Percentiles rank a stretch among this genome's conserved stretches.
phyloP scores from a whole-genome alignment of 2,797 vertebrate genomes.

The Danio tinwini region DNA sequence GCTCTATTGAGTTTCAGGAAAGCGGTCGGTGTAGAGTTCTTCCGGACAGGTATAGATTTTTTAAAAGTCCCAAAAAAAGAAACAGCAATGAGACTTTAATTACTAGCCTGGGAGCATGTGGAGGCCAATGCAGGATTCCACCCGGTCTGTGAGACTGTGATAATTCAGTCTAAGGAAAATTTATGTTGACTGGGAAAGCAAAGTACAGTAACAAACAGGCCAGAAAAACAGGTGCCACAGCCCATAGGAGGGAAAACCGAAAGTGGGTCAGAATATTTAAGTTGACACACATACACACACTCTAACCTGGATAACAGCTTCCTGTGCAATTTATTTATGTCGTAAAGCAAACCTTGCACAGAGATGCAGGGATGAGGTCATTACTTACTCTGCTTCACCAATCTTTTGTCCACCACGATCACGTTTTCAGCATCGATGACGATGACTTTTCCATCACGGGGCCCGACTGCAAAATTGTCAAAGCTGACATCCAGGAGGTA shows the following conservation, averaged over 20 bases:
- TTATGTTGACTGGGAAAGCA: background rate
- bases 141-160: constrained; percentile 11
- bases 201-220: background rate
- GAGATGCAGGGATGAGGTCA: background rate
- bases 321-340: background rate
- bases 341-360: background rate
- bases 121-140: constrained; percentile 3
- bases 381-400: constrained; percentile 96
- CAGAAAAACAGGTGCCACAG: background rate
- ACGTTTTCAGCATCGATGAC: constrained; percentile 97
- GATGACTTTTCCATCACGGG: constrained; percentile 96
- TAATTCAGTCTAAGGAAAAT: constrained; percentile 3
- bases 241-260: constrained; percentile 19
- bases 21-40: background rate
- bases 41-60: background rate
- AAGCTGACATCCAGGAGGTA: constrained; percentile 99
- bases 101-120: background rate
- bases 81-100: constrained; percentile 3
- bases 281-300: background rate
- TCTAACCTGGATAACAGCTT: constrained; percentile 7
- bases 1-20: background rate
- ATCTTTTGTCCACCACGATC: constrained; percentile 94
- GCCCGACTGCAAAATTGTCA: constrained; percentile 97
- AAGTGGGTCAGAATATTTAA: constrained; percentile 44
- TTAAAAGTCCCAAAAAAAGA: constrained; percentile 16